Evolutionary conservation across 2,797 vertebrate species (phyloP).

Genomic region (Sphenopsis melanotis): DNA sequence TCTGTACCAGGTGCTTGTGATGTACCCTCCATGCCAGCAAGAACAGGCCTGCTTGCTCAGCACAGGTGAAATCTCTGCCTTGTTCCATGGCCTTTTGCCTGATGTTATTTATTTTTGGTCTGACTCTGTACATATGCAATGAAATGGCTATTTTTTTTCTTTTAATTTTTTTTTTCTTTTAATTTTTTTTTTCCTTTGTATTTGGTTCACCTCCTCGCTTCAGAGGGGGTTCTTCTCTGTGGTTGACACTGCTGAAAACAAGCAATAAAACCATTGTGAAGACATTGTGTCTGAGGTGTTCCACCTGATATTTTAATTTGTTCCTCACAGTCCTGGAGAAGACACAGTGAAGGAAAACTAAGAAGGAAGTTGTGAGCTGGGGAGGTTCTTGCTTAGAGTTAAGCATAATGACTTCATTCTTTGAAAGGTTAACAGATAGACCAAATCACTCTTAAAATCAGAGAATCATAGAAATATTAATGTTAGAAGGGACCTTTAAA

Average conservation of each 20-base stretch:
- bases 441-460: background rate
- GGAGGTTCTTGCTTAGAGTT: background rate
- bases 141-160: background rate
- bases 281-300: background rate
- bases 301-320: background rate
- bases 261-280: conserved; percentile 60
- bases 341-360: background rate
- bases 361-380: background rate
- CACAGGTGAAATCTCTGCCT: background rate
- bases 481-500: background rate
- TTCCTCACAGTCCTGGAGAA: background rate
- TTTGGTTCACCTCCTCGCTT: conserved; percentile 39
- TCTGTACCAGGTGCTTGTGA: background rate
- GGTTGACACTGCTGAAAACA: conserved; percentile 39
- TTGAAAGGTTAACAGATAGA: background rate
- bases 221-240: conserved; percentile 33
- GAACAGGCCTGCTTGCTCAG: conserved; percentile 1
- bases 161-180: background rate
- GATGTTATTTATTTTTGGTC: conserved; percentile 67
- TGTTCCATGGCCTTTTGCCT: conserved; percentile 32
- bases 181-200: conserved; percentile 1
- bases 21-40: conserved; percentile 18
- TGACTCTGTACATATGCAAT: conserved; percentile 33
- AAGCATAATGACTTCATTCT: background rate
- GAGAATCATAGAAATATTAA: background rate